Conservation (phyloP, 2,888 invertebrate species). For the Allophyes oxyacanthae region DNA sequence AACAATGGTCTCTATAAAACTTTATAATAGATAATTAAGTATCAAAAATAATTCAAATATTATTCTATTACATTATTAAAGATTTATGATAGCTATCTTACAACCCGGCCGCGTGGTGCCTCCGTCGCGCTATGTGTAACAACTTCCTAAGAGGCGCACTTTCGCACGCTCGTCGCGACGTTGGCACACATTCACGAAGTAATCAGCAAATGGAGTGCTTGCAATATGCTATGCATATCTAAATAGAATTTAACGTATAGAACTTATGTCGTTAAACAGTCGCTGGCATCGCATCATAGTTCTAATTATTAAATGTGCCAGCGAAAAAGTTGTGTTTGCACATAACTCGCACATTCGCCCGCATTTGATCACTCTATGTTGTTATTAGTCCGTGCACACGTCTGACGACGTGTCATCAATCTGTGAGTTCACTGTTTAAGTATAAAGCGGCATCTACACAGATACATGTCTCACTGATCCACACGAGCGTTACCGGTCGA, state of each 20-base stretch:
- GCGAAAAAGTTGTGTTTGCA: too few species aligned
- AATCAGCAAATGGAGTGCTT: constrained; percentile 8
- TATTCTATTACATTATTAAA: constrained; percentile 68
- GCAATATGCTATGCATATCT: not conserved
- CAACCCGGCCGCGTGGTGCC: constrained; percentile 66
- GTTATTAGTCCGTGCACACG: not conserved
- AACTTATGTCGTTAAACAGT: too few species aligned
- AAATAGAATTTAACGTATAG: too few species aligned
- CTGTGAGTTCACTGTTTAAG: constrained; percentile 19
- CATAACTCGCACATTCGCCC: too few species aligned
- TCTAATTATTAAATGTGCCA: too few species aligned
- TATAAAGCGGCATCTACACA: constrained; percentile 50
- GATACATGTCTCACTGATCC: constrained; percentile 70
- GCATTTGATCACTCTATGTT: not conserved
- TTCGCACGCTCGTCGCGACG: constrained; percentile 13
- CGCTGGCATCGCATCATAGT: too few species aligned
- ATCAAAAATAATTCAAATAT: constrained; percentile 81
- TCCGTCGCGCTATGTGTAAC: constrained; percentile 45
- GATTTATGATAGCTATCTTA: constrained; percentile 67
- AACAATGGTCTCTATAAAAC: constrained; percentile 67
- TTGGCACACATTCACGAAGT: constrained; percentile 3
- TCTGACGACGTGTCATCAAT: constrained; percentile 6
- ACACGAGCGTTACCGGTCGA: constrained; percentile 22
- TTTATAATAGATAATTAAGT: constrained; percentile 73
- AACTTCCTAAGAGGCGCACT: constrained; percentile 8